Percentiles rank a stretch among this genome's conserved stretches.
These are phyloP conservation scores for Phoebastria nigripes DNA, from an alignment of 2,797 vertebrate species.

Conservation along the genomic window DNA sequence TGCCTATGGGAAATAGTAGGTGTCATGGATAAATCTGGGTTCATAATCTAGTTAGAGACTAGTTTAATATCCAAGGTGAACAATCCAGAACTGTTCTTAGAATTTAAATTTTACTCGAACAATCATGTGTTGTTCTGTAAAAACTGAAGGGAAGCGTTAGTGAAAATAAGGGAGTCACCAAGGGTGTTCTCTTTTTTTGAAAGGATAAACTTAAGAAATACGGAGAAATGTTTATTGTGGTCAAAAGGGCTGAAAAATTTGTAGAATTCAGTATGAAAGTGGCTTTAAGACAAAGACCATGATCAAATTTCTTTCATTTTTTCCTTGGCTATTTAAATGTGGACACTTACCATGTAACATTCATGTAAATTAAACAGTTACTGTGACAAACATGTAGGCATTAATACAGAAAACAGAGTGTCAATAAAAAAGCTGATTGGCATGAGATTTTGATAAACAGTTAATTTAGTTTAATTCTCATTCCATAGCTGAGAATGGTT, in stretches of 20 bases:
- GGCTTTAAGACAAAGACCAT: neutral
- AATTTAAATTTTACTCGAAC: neutral
- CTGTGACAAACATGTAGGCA: neutral
- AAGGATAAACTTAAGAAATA: neutral
- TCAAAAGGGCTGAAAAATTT: neutral
- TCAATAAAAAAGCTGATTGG: neutral
- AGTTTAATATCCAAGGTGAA: neutral
- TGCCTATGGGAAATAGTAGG: neutral
- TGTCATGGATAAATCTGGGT: neutral
- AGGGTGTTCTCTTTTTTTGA: neutral
- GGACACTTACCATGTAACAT: neutral
- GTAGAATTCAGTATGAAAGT: neutral
- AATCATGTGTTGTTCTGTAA: neutral
- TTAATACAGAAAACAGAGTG: neutral
- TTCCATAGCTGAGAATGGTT: neutral
- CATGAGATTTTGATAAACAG: rapidly evolving
- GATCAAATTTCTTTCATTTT: neutral
- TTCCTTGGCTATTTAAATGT: neutral
- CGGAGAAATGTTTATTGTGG: neutral
- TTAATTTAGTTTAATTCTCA: neutral
- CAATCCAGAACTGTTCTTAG: neutral
- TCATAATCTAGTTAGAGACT: neutral
- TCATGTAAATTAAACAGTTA: neutral
- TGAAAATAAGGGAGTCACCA: neutral
- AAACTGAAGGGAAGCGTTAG: neutral